Base-by-base conservation (phyloP, 2,888 invertebrate species). In the Tanytarsus gracilentus region DNA sequence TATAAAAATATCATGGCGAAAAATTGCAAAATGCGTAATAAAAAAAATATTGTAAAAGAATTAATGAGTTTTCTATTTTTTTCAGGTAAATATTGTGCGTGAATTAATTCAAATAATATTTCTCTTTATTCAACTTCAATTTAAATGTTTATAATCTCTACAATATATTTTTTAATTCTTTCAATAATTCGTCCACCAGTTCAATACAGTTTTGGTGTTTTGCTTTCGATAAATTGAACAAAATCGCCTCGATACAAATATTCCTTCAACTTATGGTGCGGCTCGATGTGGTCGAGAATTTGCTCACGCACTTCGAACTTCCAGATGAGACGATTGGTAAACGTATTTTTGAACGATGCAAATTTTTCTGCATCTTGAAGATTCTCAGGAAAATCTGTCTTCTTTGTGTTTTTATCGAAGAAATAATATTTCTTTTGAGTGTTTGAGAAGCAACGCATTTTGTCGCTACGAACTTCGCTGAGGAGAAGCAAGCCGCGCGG, bases 401-500 rank as follows among this genome's bases (percentile, higher is more conserved):
- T 62, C 2, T 65, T 64, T 1, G 62, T 68, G 1, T 7, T 52
- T 16, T 62, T 63, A 53, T 73, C 67, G 25, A 64, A 68, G 40
- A 72, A 74, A 56, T 73, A 74, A 11, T 68, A 62, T 51, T 65
- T 64, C 2, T 70, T 66, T 1, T 63, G 64, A 0, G 66, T 67
- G 8, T 68, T 66, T 1, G 73, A 72, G 16, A 68, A 66, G 2
- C 64, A 66, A 1, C 69, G 67, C 2, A 69, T 63, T 55, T 67
- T 70, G 5, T 66, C 64, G 6, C 66, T 63, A 21, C 65, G 66
- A 7, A 71, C 67, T 52, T 72, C 72, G 61, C 71, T 70, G 40
- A 72, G 67, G 7, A 74, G 63, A 8, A 74, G 62, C 26, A 74
- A 65, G 27, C 74, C 74, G 11, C 72, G 72, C 4, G 74, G 73